Conservation (phyloP, 2,113 vertebrate species). For the Bubalus kerabau region DNA sequence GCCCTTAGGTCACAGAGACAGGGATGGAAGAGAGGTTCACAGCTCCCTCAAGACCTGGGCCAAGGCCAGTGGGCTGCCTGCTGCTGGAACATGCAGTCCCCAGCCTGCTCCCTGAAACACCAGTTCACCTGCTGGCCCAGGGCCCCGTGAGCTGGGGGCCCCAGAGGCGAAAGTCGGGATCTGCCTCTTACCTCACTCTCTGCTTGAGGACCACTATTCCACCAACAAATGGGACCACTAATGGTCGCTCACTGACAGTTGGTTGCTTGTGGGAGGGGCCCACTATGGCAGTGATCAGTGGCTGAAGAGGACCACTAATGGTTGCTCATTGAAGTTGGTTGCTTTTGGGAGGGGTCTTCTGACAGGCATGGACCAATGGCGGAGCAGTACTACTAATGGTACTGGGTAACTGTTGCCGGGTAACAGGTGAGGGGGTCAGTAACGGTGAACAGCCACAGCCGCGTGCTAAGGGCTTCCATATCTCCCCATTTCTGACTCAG, state of each 20-base stretch:
- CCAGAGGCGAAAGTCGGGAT: background rate
- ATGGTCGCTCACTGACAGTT: background rate
- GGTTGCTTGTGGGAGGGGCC: background rate
- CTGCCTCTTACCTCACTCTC: background rate
- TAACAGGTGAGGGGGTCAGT: background rate
- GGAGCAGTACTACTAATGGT: background rate
- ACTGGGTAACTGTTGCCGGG: background rate
- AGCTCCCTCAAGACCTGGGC: background rate
- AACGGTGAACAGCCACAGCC: background rate
- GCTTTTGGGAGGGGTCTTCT: background rate
- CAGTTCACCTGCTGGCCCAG: background rate
- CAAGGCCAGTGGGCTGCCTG: background rate
- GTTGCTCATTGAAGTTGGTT: background rate
- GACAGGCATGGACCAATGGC: background rate
- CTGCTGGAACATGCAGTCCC: background rate
- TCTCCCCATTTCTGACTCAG: background rate
- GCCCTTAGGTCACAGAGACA: background rate
- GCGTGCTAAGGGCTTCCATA: background rate
- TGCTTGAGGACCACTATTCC: background rate
- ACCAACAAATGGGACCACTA: background rate
- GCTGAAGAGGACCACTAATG: background rate
- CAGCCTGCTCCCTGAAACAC: background rate
- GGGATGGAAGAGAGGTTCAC: background rate
- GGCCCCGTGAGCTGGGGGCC: accelerated
- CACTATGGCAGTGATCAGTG: background rate